These are phyloP conservation scores for Oxyteleia sp. DNA, from an alignment of 2,888 invertebrate genomes.

Conservation along the genomic window DNA sequence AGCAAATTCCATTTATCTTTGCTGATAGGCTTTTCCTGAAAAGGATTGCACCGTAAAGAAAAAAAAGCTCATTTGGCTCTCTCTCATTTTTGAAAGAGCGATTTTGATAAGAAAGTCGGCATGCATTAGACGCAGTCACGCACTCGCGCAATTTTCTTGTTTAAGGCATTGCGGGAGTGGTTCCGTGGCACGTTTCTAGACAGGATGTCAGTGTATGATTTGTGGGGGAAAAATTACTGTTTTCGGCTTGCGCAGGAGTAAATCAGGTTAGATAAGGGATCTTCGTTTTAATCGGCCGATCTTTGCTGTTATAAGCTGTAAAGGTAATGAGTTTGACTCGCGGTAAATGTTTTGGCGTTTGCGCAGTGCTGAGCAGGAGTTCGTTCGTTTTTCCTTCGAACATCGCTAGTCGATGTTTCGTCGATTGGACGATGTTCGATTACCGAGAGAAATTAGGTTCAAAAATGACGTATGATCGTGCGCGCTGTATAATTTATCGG, in stretches of 20 bases:
- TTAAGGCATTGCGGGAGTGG: conserved; percentile 57
- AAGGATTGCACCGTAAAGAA: conserved; percentile 13
- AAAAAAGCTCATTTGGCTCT: conserved; percentile 26
- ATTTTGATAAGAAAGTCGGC: conserved; percentile 59
- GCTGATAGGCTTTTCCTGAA: conserved; percentile 12
- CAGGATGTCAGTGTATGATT: conserved; percentile 65
- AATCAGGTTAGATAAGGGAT: conserved; percentile 60
- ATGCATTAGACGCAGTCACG: conserved; percentile 62
- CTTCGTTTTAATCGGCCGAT: conserved; percentile 44
- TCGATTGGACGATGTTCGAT: conserved; percentile 13
- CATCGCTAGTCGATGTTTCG: background rate
- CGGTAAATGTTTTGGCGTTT: conserved; percentile 23
- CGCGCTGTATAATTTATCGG: conserved; percentile 27
- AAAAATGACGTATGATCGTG: conserved; percentile 40
- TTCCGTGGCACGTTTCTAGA: conserved; percentile 47
- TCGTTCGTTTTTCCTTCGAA: too few species aligned
- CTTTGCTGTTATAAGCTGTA: conserved; percentile 10
- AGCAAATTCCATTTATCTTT: conserved; percentile 30
- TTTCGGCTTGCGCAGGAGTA: conserved; percentile 47
- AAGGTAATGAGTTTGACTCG: conserved; percentile 45
- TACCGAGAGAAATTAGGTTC: conserved; percentile 6
- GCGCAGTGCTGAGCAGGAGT: background rate
- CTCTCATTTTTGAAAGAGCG: conserved; percentile 2
- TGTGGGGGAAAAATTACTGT: conserved; percentile 57
- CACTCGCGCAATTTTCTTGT: conserved; percentile 68